Evolutionary conservation across 2,797 vertebrate species (phyloP), one percentile per base, ranked within the genome.

Genomic region (Hyperoplus lanceolatus): DNA sequence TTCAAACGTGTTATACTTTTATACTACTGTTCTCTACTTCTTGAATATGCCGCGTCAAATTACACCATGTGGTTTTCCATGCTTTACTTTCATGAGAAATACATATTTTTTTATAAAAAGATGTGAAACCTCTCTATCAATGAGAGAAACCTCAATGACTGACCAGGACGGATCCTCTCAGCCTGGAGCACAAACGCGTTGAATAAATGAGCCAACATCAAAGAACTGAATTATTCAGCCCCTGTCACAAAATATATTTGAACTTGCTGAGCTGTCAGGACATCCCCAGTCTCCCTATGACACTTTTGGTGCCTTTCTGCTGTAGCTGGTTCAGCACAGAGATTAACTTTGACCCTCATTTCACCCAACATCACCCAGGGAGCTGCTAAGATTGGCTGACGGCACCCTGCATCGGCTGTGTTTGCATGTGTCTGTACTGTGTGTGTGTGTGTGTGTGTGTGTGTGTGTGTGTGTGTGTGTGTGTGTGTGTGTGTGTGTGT

Each of bases 321-420:
- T 39, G 55, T 18, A 41, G 57, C 76, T 69, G 70, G 60, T 79
- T 57, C 45, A 75, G 56, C 79, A 69, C 60, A 41, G 56, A 70
- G 70, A 76, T 85, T 77, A 83, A 83, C 79, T 83, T 42, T 90
- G 87, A 91, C 92, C 88, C 82, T 38, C 7, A 81, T 81, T 88
- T 90, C 70, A 89, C 84, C 90, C 66, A 12, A 4, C 13, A 38
- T 93, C 86, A 87, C 76, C 56, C 54, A 73, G 57, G 73, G 82
- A 75, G 73, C 82, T 18, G 70, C 62, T 88, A 88, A 91, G 71
- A 88, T 77, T 21, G 11, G 72, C 57, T 88, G 90, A 91, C 86
- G 58, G 87, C 85, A 21, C 83, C 85, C 84, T 64, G 80, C 72
- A 9, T 51, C 45, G 76, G 81, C 77, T 82, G 81, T 79, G 59